These are phyloP conservation scores for Halocynthia roretzi DNA, from an alignment of 23 tunicate genomes.

Conservation along the genomic window DNA sequence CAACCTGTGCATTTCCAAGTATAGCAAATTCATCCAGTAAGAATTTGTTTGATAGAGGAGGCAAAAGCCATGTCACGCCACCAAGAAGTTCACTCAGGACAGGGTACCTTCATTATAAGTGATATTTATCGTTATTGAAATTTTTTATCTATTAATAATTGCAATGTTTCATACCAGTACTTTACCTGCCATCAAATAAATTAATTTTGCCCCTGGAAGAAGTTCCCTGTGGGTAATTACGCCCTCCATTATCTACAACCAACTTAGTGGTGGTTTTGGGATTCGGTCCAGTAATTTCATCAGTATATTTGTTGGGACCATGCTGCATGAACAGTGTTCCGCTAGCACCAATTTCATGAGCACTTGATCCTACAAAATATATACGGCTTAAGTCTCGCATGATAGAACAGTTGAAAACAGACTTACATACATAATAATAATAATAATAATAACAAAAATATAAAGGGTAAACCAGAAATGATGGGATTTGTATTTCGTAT, in stretches of 20 bases:
- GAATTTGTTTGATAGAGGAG: conserved; percentile 8
- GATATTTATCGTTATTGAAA: neutral
- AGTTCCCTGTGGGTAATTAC: conserved; percentile 19
- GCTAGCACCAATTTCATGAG: conserved; percentile 13
- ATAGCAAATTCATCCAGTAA: conserved; percentile 1
- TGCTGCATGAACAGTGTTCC: conserved; percentile 10
- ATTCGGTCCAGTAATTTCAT: neutral
- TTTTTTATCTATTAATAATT: too few relatives aligned
- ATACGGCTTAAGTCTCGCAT: too few relatives aligned
- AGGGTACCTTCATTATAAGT: conserved; percentile 1
- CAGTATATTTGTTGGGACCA: neutral
- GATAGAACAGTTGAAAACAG: too few relatives aligned
- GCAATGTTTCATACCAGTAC: too few relatives aligned
- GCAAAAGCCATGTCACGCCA: conserved; percentile 21
- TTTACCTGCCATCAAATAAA: conserved; percentile 16
- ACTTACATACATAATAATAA: too few relatives aligned
- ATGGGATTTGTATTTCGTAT: too few relatives aligned
- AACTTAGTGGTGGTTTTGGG: neutral
- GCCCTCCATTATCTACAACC: conserved; percentile 12
- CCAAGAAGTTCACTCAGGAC: conserved; percentile 1
- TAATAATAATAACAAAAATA: too few relatives aligned
- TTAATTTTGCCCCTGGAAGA: conserved; percentile 12
- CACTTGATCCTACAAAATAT: conserved; percentile 7
- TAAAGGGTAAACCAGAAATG: too few relatives aligned
- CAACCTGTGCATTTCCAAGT: conserved; percentile 23